Percentiles rank a stretch among this genome's conserved stretches.
Conservation (phyloP, 2,888 invertebrate species). For the Xestia rhomboidea region DNA sequence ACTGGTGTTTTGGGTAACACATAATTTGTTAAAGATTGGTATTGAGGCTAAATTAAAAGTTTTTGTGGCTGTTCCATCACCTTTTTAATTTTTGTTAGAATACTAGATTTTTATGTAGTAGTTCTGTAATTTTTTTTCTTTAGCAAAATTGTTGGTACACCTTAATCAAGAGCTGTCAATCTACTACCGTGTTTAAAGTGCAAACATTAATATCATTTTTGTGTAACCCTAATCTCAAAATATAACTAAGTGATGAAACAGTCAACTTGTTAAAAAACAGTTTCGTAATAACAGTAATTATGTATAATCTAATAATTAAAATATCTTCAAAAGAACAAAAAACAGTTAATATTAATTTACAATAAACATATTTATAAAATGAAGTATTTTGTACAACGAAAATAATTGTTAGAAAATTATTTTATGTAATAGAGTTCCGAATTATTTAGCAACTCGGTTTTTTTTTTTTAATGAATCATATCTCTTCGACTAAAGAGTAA, state of each 20-base stretch:
- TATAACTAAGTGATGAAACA: constrained; percentile 33
- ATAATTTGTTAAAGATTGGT: constrained; percentile 8
- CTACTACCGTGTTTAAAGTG: constrained; percentile 5
- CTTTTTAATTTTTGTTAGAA: neutral
- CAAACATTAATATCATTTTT: constrained; percentile 24
- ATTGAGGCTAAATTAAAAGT: neutral
- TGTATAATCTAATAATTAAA: constrained; percentile 34
- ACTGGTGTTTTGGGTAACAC: constrained; percentile 5
- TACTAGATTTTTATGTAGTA: neutral
- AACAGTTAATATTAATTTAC: constrained; percentile 49
- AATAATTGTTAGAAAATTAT: constrained; percentile 39
- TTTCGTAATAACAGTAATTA: constrained; percentile 31
- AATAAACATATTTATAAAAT: constrained; percentile 48
- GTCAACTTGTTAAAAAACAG: constrained; percentile 5
- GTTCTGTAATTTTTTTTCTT: neutral
- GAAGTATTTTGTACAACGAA: constrained; percentile 57
- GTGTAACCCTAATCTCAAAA: neutral
- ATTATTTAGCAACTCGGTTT: neutral
- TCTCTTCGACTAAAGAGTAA: constrained; percentile 2
- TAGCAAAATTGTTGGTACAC: neutral
- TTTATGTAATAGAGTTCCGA: constrained; percentile 18
- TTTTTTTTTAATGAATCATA: neutral
- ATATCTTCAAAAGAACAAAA: constrained; percentile 47
- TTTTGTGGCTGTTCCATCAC: constrained; percentile 34
- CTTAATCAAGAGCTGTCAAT: neutral